Percentiles rank a stretch among this genome's conserved stretches.
phyloP scores from a whole-genome alignment of 1,140 invertebrate species.

The Homalodisca vitripennis region DNA sequence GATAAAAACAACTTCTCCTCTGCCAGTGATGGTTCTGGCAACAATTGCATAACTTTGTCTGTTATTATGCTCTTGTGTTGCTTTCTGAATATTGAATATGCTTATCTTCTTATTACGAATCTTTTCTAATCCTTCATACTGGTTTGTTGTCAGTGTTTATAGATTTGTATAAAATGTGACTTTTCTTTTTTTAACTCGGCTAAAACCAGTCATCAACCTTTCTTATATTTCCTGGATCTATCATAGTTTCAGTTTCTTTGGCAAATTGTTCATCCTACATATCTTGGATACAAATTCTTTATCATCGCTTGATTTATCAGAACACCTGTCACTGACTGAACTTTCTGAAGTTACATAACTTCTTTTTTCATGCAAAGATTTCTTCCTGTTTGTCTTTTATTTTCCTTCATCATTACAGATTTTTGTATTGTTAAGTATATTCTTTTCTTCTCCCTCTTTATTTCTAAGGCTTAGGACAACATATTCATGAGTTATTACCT shows the following conservation, averaged over 20 bases:
- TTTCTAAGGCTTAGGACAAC: slow-evolving; percentile 21
- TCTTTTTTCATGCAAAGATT: neutral
- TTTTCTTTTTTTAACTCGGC: no score
- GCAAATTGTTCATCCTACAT: neutral
- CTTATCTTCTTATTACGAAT: neutral
- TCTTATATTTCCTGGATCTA: neutral
- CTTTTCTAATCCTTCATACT: no score
- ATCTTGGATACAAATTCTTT: no score
- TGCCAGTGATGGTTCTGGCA: no score
- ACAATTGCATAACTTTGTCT: neutral
- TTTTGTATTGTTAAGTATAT: slow-evolving; percentile 2
- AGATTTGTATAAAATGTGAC: no score
- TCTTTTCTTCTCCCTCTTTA: slow-evolving; percentile 16
- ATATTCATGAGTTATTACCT: slow-evolving; percentile 22
- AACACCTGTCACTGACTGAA: no score
- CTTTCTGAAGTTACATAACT: slow-evolving; percentile 12
- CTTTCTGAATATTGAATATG: neutral
- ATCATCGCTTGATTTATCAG: no score
- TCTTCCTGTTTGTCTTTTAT: neutral
- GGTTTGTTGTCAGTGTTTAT: neutral
- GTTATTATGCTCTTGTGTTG: neutral
- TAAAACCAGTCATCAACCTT: no score
- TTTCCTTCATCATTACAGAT: neutral
- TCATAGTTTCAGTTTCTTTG: neutral
- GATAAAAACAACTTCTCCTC: no score